Evolutionary conservation across 2,113 vertebrate species (phyloP).

Genomic region (Brachionichthys hirsutus): DNA sequence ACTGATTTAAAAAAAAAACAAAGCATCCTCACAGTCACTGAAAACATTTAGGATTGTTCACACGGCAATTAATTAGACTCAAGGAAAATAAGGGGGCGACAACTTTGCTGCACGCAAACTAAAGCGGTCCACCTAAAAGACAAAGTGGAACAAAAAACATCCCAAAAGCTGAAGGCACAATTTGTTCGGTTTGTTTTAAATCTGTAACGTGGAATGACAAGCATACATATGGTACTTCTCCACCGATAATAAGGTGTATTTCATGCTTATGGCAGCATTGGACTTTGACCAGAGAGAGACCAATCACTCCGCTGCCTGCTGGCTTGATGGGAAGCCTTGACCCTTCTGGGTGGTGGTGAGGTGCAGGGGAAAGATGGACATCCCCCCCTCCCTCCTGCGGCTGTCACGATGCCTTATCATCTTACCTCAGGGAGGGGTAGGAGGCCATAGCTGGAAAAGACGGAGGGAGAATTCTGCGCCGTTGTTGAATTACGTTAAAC

Average conservation of each 20-base stretch:
- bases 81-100: slow-evolving; percentile 11
- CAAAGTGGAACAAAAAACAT: slow-evolving; percentile 11
- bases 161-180: background rate
- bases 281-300: slow-evolving; percentile 2
- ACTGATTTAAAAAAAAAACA: background rate
- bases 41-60: background rate
- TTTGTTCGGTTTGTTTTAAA: background rate
- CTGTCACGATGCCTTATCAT: slow-evolving; percentile 65
- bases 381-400: slow-evolving; percentile 26
- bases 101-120: slow-evolving; percentile 11
- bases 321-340: slow-evolving; percentile 87
- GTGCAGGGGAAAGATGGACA: slow-evolving; percentile 84
- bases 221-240: slow-evolving; percentile 1
- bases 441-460: slow-evolving; percentile 31
- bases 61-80: background rate
- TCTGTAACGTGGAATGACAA: slow-evolving; percentile 15
- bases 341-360: slow-evolving; percentile 58
- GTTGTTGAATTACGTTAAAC: background rate
- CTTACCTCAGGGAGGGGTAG: slow-evolving; percentile 46
- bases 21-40: background rate
- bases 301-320: slow-evolving; percentile 9
- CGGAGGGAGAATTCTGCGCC: slow-evolving; percentile 17
- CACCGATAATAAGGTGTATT: slow-evolving; percentile 9
- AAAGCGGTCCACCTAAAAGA: slow-evolving; percentile 13
- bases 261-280: slow-evolving; percentile 14